Evolutionary conservation across 2,888 invertebrate species (phyloP).

Genomic region (Caenorhabditis sp.): DNA sequence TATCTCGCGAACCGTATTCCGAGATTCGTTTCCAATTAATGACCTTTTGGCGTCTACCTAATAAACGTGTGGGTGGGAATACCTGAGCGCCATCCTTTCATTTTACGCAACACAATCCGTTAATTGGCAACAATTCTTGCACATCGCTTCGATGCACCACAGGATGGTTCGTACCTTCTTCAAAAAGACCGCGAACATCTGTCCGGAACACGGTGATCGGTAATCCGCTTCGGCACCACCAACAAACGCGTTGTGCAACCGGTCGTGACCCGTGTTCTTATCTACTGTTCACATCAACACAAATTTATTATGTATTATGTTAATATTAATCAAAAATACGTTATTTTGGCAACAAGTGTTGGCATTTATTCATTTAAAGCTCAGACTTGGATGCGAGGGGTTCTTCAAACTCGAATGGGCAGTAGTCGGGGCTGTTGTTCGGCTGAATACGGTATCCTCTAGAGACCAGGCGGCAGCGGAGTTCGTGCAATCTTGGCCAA

Average conservation of each 20-base stretch:
- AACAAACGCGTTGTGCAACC: conserved; percentile 20
- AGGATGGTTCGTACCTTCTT: conserved; percentile 13
- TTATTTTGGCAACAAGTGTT: conserved; percentile 15
- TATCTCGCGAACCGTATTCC: conserved; percentile 39
- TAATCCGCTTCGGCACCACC: conserved; percentile 33
- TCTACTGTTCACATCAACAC: too few relatives aligned
- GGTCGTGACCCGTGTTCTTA: neutral
- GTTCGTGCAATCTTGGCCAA: conserved; percentile 84
- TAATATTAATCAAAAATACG: neutral
- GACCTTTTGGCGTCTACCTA: conserved; percentile 53
- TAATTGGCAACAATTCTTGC: conserved; percentile 54
- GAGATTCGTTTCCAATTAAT: conserved; percentile 42
- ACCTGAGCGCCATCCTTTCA: conserved; percentile 25
- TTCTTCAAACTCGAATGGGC: conserved; percentile 69
- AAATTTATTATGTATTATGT: too few relatives aligned
- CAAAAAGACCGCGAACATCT: conserved; percentile 43
- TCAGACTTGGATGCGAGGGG: conserved; percentile 33
- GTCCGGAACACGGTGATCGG: conserved; percentile 2
- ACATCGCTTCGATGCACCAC: neutral
- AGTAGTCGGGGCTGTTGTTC: conserved; percentile 69
- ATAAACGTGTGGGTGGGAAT: conserved; percentile 35
- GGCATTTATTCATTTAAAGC: conserved; percentile 27
- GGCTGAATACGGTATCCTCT: conserved; percentile 82
- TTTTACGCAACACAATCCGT: conserved; percentile 50
- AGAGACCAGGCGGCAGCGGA: conserved; percentile 85